phyloP scores from a whole-genome alignment of 2,888 invertebrate genomes.

The Iphiclides podalirius region DNA sequence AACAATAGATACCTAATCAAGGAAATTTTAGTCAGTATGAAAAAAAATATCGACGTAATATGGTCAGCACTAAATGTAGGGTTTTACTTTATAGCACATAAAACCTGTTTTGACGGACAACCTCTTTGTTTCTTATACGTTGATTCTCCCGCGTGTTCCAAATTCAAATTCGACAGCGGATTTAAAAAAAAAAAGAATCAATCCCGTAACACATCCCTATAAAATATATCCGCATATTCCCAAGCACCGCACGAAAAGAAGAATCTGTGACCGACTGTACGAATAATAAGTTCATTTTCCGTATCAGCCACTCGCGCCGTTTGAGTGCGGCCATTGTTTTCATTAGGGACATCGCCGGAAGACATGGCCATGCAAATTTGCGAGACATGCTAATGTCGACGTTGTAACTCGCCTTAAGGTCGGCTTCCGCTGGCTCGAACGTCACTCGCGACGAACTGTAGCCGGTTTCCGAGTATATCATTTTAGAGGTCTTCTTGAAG shows the following conservation, averaged over 20 bases:
- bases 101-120: no score
- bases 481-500: no score
- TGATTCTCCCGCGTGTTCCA: background rate
- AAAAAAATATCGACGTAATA: no score
- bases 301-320: constrained; percentile 2
- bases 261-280: background rate
- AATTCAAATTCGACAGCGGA: background rate
- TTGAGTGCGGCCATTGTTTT: constrained; percentile 21
- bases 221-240: background rate
- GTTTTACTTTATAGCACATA: no score
- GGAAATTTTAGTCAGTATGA: no score
- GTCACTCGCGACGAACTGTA: background rate
- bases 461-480: background rate
- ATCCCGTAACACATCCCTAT: background rate
- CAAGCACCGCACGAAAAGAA: background rate
- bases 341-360: constrained; percentile 25
- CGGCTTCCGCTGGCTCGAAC: constrained; percentile 2
- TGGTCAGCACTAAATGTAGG: no score
- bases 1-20: no score
- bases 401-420: constrained; percentile 13
- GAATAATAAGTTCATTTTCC: constrained; percentile 15
- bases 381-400: constrained; percentile 28
- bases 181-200: background rate
- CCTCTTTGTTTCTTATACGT: no score
- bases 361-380: constrained; percentile 50